Percentiles rank a stretch among this genome's conserved stretches.
These are phyloP conservation scores for Maconellicoccus hirsutus DNA, from an alignment of 1,140 invertebrate species.

Conservation along the genomic window DNA sequence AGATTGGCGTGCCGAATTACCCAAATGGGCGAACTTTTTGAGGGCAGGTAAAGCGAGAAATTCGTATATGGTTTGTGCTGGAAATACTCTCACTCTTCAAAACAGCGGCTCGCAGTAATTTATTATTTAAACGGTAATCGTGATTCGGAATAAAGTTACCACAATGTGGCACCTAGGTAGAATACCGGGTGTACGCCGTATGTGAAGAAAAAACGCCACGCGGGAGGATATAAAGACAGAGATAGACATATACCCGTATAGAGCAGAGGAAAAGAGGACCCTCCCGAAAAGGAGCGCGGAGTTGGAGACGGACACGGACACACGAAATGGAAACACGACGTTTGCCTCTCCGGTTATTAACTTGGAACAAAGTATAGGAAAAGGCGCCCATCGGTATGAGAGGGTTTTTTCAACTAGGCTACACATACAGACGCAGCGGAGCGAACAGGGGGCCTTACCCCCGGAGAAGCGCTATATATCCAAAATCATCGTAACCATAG, in stretches of 20 bases:
- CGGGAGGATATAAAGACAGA: neutral
- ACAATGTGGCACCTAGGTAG: neutral
- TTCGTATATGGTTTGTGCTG: no score
- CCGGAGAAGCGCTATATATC: neutral
- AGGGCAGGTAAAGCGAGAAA: no score
- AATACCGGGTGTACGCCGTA: no score
- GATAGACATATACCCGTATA: no score
- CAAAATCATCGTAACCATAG: slow-evolving; percentile 12
- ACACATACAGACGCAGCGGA: neutral
- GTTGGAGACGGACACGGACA: neutral
- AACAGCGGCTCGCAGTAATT: neutral
- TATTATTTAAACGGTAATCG: neutral
- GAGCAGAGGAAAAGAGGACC: no score
- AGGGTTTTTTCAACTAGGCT: neutral
- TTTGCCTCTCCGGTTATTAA: neutral
- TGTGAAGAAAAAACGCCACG: neutral
- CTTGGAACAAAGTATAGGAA: neutral
- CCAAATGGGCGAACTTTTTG: no score
- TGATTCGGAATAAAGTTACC: slow-evolving; percentile 4
- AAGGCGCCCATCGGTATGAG: slow-evolving; percentile 6
- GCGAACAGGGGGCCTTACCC: neutral
- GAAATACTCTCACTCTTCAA: no score
- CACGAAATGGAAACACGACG: neutral
- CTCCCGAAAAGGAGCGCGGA: neutral
- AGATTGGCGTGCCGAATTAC: no score